phyloP scores from a whole-genome alignment of 2,797 vertebrate species.

The Luscinia megarhynchos region DNA sequence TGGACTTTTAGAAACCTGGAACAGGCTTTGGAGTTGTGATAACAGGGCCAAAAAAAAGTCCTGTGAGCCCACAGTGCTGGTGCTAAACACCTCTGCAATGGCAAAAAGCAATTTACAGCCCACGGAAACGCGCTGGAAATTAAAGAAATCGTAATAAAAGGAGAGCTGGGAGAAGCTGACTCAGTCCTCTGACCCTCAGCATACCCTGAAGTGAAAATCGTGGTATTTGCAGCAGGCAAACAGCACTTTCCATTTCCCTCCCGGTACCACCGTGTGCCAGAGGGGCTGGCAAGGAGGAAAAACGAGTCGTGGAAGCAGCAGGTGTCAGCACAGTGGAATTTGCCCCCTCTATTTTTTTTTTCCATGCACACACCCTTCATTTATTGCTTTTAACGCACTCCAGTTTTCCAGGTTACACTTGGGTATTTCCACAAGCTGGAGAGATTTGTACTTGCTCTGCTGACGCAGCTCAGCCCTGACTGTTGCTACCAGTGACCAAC shows the following conservation, averaged over 20 bases:
- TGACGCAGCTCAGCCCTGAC: rapidly evolving
- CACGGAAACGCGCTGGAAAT: rapidly evolving
- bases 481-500: rapidly evolving
- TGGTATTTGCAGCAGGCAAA: background rate
- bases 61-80: rapidly evolving
- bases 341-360: background rate
- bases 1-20: background rate
- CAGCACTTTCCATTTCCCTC: background rate
- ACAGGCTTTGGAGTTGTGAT: background rate
- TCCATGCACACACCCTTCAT: background rate
- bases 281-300: background rate
- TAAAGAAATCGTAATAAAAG: background rate
- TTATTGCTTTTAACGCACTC: background rate
- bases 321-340: background rate
- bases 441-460: background rate
- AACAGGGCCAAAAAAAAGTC: background rate
- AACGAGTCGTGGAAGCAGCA: background rate
- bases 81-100: background rate
- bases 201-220: background rate
- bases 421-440: background rate
- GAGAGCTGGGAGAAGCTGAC: background rate
- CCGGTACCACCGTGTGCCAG: background rate
- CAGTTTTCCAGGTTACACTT: background rate
- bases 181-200: background rate
- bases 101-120: background rate